These are phyloP conservation scores for Dynastes hyllus DNA, from an alignment of 2,888 invertebrate species.

Conservation along the genomic window DNA sequence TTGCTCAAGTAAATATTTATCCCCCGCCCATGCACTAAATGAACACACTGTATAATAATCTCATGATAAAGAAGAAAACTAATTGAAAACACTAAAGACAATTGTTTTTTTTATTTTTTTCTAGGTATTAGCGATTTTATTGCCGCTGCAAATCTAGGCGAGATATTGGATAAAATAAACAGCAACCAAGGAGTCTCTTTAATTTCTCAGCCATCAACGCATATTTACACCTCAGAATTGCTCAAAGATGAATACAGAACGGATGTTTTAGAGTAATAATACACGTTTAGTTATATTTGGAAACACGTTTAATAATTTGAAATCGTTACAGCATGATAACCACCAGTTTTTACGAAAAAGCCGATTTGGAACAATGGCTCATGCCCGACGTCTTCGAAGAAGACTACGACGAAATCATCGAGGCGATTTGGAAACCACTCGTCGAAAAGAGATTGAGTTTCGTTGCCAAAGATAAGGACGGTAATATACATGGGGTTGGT, in stretches of 20 bases:
- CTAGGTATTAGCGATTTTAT: conserved; percentile 86
- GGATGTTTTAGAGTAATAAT: conserved; percentile 81
- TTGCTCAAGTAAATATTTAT: too few species aligned
- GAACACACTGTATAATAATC: too few species aligned
- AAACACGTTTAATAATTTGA: not conserved
- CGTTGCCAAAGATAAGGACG: conserved; percentile 75
- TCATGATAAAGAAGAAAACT: too few species aligned
- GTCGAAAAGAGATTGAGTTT: conserved; percentile 84
- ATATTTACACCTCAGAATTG: conserved; percentile 73
- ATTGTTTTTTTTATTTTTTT: conserved; percentile 51
- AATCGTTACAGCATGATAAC: conserved; percentile 80
- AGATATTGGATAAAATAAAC: conserved; percentile 78
- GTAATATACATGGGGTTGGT: conserved; percentile 80
- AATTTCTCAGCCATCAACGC: conserved; percentile 56
- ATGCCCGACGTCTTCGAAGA: conserved; percentile 78
- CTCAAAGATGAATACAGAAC: conserved; percentile 79
- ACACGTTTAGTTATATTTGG: not conserved
- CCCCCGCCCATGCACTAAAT: too few species aligned
- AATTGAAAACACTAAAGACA: too few species aligned
- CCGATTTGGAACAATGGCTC: conserved; percentile 87
- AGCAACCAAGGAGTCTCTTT: conserved; percentile 61
- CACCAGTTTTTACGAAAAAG: conserved; percentile 89
- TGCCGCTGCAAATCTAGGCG: conserved; percentile 80
- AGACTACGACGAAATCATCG: conserved; percentile 82
- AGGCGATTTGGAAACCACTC: conserved; percentile 81